Conservation (phyloP, 2,888 invertebrate genomes). For the Rhimphoctona megacephalus region DNA sequence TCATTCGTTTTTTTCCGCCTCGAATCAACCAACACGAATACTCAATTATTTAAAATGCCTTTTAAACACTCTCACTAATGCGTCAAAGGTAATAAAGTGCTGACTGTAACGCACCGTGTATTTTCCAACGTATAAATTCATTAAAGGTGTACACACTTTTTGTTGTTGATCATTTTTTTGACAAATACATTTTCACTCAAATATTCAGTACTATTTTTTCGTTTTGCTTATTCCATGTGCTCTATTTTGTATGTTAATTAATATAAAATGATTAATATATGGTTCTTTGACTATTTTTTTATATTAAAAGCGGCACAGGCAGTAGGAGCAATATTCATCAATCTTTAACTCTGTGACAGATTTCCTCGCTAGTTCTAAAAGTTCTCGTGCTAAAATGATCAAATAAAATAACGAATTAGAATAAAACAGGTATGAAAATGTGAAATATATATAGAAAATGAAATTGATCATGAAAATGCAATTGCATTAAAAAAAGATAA, state of each 20-base stretch:
- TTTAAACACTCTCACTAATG: background rate
- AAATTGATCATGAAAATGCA: too few species aligned
- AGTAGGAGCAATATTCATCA: too few species aligned
- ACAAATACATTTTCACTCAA: background rate
- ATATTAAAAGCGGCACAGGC: too few species aligned
- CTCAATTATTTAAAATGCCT: background rate
- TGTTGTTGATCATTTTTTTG: background rate
- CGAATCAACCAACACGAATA: background rate
- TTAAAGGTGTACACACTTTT: background rate
- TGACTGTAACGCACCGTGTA: background rate
- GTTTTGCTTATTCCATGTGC: background rate
- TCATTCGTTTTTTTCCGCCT: background rate
- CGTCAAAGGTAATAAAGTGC: background rate
- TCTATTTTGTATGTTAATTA: background rate
- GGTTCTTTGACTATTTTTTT: too few species aligned
- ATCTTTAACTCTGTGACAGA: too few species aligned
- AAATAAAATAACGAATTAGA: too few species aligned
- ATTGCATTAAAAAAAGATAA: too few species aligned
- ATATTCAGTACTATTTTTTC: background rate
- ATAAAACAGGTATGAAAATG: too few species aligned
- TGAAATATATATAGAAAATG: too few species aligned
- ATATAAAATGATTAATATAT: background rate
- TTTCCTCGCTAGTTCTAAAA: too few species aligned
- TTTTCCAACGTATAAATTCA: background rate
- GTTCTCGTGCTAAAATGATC: too few species aligned